Evolutionary conservation across 2,797 vertebrate species (phyloP).

Genomic region (Lepus townsendii): DNA sequence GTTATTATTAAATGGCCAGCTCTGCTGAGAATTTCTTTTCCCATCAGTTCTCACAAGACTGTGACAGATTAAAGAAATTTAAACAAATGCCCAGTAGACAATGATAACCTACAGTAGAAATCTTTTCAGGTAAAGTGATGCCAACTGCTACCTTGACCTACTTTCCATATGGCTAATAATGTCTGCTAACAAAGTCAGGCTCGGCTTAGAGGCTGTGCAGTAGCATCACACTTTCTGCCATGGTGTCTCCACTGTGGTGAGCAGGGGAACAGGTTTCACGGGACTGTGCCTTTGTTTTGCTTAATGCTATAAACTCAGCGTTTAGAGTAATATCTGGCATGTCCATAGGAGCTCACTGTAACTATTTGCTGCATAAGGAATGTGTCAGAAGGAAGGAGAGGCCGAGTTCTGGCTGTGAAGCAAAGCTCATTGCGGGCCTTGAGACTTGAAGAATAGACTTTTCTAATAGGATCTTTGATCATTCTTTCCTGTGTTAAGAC

Average conservation of each 20-base stretch:
- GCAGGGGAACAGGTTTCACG: not conserved
- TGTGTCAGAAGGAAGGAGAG: not conserved
- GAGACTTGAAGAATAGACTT: constrained; percentile 22
- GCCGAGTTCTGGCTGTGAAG: not conserved
- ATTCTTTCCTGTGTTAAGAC: constrained; percentile 85
- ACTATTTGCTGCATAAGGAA: not conserved
- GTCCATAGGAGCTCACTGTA: not conserved
- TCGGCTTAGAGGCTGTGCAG: not conserved
- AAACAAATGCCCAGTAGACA: not conserved
- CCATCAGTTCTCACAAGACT: constrained; percentile 34
- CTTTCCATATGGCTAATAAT: not conserved
- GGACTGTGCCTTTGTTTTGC: not conserved
- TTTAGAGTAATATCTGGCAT: not conserved
- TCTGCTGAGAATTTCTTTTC: constrained; percentile 56
- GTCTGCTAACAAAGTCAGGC: not conserved
- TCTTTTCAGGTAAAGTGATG: not conserved
- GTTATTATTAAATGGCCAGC: not conserved
- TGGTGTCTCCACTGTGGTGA: not conserved
- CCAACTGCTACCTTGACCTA: not conserved
- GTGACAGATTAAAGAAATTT: not conserved
- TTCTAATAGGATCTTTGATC: constrained; percentile 27
- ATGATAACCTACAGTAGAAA: not conserved
- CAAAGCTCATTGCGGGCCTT: constrained; percentile 1
- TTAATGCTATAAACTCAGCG: not conserved
- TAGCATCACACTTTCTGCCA: not conserved